phyloP scores from a whole-genome alignment of 2,888 invertebrate genomes.

The Cataglyphis livida region DNA sequence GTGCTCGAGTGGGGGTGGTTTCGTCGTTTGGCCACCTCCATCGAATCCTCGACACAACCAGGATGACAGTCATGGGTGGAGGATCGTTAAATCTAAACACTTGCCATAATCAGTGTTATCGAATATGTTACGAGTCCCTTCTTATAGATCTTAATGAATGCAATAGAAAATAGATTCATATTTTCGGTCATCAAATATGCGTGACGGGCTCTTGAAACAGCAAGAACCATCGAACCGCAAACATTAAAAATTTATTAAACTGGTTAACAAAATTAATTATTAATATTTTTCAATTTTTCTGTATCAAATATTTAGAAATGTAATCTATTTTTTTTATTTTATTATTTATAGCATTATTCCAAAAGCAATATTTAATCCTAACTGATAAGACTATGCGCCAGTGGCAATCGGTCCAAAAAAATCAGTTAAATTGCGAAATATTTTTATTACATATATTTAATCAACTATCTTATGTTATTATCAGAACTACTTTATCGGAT shows the following conservation, averaged over 20 bases:
- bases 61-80: constrained; percentile 81
- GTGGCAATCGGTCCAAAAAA: not conserved
- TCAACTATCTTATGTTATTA: not conserved
- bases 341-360: not conserved
- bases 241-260: not conserved
- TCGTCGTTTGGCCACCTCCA: constrained; percentile 82
- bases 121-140: not conserved
- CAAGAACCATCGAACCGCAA: not conserved
- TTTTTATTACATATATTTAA: not conserved
- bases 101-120: constrained; percentile 27
- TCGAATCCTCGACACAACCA: constrained; percentile 79
- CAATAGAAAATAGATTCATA: not conserved
- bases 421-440: not conserved
- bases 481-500: not conserved
- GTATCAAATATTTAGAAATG: not conserved
- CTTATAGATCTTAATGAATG: not conserved
- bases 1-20: constrained; percentile 78
- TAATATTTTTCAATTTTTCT: not conserved
- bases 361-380: not conserved
- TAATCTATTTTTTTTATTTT: not conserved
- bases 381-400: not conserved
- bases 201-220: not conserved
- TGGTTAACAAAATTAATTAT: not conserved
- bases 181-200: not conserved
- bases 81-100: constrained; percentile 66